A percentile compares a stretch with the other conserved stretches of the same genome.
phyloP scores from a whole-genome alignment of 2,113 vertebrate species.

The Syngnathus typhle region DNA sequence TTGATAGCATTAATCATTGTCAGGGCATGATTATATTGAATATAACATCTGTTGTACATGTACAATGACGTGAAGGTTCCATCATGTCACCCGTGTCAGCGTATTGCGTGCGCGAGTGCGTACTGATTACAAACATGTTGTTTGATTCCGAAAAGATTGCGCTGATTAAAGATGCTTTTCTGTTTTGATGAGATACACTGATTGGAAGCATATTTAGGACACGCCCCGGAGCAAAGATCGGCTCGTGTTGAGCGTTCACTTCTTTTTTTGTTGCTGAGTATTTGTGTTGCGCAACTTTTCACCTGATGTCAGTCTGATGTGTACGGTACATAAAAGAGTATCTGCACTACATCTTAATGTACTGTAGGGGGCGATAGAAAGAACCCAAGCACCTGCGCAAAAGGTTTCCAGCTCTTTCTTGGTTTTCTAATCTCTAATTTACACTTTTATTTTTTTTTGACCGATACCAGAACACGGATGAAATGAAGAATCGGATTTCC shows the following conservation, averaged over 20 bases:
- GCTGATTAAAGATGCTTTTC: neutral
- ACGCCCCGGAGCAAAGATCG: neutral
- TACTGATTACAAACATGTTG: conserved; percentile 2
- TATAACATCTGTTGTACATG: conserved; percentile 6
- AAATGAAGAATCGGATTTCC: neutral
- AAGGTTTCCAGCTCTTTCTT: neutral
- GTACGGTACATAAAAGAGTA: neutral
- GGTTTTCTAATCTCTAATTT: too few relatives aligned
- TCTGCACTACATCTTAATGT: neutral
- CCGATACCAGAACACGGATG: too few relatives aligned
- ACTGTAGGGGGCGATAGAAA: neutral
- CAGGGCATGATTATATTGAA: neutral
- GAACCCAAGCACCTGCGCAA: neutral
- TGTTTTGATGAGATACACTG: neutral
- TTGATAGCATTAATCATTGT: neutral
- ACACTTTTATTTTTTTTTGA: too few relatives aligned
- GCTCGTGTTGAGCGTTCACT: neutral
- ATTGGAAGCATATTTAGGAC: conserved; percentile 1
- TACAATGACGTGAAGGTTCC: conserved; percentile 8
- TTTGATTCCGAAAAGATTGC: neutral
- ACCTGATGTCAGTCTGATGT: neutral
- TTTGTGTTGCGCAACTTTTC: neutral
- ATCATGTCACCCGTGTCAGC: neutral
- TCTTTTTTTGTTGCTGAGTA: neutral
- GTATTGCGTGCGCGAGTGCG: neutral